Evolutionary conservation across 1,140 invertebrate species (phyloP).

Genomic region (Hyles euphorbiae): DNA sequence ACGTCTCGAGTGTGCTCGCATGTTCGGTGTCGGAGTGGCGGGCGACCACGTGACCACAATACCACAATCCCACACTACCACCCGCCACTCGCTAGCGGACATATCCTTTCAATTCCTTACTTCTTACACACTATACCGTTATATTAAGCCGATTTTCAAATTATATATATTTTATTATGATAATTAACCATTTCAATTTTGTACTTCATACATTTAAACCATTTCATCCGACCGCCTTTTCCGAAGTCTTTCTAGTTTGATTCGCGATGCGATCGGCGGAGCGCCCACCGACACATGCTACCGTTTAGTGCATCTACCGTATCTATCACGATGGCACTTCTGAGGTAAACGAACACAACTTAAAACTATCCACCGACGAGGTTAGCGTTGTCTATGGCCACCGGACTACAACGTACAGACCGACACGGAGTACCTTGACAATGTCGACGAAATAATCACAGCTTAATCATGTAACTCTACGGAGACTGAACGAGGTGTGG

Average conservation of each 20-base stretch:
- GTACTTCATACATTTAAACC: slow-evolving; percentile 51
- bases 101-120: slow-evolving; percentile 51
- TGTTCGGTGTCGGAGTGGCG: too few relatives aligned
- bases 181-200: slow-evolving; percentile 44
- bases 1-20: slow-evolving; percentile 20
- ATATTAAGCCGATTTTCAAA: slow-evolving; percentile 57
- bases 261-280: too few relatives aligned
- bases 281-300: too few relatives aligned
- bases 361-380: slow-evolving; percentile 34
- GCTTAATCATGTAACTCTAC: slow-evolving; percentile 36
- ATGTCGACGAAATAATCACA: slow-evolving; percentile 58
- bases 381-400: slow-evolving; percentile 1
- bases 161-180: slow-evolving; percentile 46
- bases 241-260: too few relatives aligned
- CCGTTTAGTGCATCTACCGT: neutral
- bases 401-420: slow-evolving; percentile 9
- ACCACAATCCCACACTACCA: too few relatives aligned
- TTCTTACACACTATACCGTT: slow-evolving; percentile 51
- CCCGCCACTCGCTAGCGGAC: too few relatives aligned
- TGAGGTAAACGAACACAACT: slow-evolving; percentile 64
- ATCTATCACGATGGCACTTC: slow-evolving; percentile 51
- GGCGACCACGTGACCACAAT: neutral
- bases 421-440: slow-evolving; percentile 50
- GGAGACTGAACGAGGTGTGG: slow-evolving; percentile 22
- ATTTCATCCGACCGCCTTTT: too few relatives aligned